These are phyloP conservation scores for Arctopsyche grandis DNA, from an alignment of 1,140 invertebrate genomes.

Conservation along the genomic window DNA sequence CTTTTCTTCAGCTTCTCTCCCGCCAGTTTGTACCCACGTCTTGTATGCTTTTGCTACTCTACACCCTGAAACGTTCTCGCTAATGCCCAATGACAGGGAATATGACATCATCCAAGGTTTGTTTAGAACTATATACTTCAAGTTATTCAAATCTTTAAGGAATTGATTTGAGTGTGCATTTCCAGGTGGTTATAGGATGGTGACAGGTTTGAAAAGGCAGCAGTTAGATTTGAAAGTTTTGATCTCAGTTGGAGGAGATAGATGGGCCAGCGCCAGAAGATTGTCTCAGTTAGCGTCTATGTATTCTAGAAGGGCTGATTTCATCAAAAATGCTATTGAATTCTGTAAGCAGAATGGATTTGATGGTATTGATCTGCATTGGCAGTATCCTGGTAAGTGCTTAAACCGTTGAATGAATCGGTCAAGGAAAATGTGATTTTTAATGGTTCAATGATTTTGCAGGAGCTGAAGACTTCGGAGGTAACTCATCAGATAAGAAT, in stretches of 20 bases:
- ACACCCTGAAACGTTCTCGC: constrained; percentile 70
- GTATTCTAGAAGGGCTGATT: constrained; percentile 62
- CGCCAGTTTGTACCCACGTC: constrained; percentile 82
- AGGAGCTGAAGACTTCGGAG: constrained; percentile 62
- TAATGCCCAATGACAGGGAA: constrained; percentile 70
- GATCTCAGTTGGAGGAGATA: constrained; percentile 68
- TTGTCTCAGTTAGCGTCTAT: constrained; percentile 67
- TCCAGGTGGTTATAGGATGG: constrained; percentile 67
- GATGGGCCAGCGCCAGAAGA: constrained; percentile 64
- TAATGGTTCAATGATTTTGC: constrained; percentile 45
- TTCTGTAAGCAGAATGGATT: constrained; percentile 69
- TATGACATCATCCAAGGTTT: constrained; percentile 69
- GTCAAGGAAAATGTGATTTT: not conserved
- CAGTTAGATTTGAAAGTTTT: constrained; percentile 66
- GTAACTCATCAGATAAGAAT: constrained; percentile 60
- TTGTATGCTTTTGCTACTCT: constrained; percentile 82
- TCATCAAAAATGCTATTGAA: constrained; percentile 71
- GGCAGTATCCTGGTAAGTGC: constrained; percentile 70
- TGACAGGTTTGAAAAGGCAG: constrained; percentile 64
- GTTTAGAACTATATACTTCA: not conserved
- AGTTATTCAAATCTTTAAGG: no score
- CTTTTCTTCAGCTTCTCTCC: constrained; percentile 73
- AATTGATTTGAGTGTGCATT: constrained; percentile 17
- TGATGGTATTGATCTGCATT: constrained; percentile 72
- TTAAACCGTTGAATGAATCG: no score